Percentiles rank a stretch among this genome's conserved stretches.
Conservation (phyloP, 1,140 invertebrate species). For the Vanessa atalanta region DNA sequence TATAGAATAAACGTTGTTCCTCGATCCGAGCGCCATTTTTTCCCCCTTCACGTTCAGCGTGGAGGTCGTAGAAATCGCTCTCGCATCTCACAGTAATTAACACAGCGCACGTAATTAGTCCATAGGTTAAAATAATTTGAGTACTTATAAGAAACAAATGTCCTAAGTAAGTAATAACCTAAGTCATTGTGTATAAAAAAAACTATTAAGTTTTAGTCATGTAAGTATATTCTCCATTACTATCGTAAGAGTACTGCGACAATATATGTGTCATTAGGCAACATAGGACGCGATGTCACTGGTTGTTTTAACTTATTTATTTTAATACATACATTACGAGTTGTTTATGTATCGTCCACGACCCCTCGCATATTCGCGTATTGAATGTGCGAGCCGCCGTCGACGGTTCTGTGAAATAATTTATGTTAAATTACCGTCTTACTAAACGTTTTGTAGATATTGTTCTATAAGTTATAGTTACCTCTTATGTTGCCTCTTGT, state of each 20-base stretch:
- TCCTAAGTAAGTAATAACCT: slow-evolving; percentile 63
- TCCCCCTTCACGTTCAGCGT: slow-evolving; percentile 37
- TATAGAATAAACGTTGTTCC: slow-evolving; percentile 61
- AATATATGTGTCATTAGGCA: slow-evolving; percentile 72
- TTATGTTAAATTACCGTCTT: slow-evolving; percentile 67
- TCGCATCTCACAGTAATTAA: slow-evolving; percentile 51
- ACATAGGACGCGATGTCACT: slow-evolving; percentile 66
- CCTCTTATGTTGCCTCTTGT: slow-evolving; percentile 76
- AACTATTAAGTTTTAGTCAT: slow-evolving; percentile 75
- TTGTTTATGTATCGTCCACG: slow-evolving; percentile 43
- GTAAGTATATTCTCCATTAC: slow-evolving; percentile 79
- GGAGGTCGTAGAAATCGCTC: slow-evolving; percentile 40
- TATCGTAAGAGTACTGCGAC: slow-evolving; percentile 75
- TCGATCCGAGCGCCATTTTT: slow-evolving; percentile 51
- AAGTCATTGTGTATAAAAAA: slow-evolving; percentile 80
- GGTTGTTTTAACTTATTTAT: slow-evolving; percentile 78
- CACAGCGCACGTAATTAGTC: slow-evolving; percentile 75
- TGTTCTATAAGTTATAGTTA: slow-evolving; percentile 60
- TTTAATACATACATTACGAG: slow-evolving; percentile 54
- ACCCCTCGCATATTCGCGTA: slow-evolving; percentile 33
- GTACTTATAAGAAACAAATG: slow-evolving; percentile 80
- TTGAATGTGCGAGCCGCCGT: slow-evolving; percentile 44
- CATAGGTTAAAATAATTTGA: slow-evolving; percentile 74
- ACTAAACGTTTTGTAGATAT: slow-evolving; percentile 66
- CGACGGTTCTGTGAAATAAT: slow-evolving; percentile 51